Conservation (phyloP, 2,888 invertebrate species). For the Noctua fimbriata region DNA sequence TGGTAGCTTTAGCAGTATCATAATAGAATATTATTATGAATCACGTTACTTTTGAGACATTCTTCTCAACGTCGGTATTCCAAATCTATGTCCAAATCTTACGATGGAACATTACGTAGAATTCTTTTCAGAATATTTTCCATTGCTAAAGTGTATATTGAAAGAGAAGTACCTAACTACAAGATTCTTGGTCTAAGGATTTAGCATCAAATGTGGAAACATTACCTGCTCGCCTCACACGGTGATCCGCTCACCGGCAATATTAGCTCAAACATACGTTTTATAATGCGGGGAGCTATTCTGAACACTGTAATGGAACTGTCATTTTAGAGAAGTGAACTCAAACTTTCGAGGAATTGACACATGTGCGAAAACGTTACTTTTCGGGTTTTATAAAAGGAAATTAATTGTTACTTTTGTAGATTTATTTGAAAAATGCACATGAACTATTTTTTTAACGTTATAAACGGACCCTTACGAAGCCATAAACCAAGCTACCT, state of each 20-base stretch:
- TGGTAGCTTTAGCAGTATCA: no score
- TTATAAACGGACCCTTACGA: no score
- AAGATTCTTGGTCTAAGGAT: background rate
- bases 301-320: conserved; percentile 19
- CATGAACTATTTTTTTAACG: background rate
- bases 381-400: background rate
- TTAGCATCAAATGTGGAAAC: conserved; percentile 34
- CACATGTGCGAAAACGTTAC: background rate
- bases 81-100: background rate
- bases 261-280: conserved; percentile 50
- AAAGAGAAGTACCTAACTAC: background rate
- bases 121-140: background rate
- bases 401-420: background rate
- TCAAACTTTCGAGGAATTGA: background rate
- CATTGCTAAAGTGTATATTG: background rate
- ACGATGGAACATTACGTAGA: background rate
- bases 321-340: no score
- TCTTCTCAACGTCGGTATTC: background rate
- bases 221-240: conserved; percentile 51
- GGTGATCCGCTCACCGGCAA: conserved; percentile 31
- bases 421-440: background rate
- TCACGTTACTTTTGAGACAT: no score
- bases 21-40: no score
- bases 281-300: conserved; percentile 47
- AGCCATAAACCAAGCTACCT: no score